Percentiles rank a stretch among this genome's conserved stretches.
phyloP scores from a whole-genome alignment of 2,888 invertebrate genomes.

The Lithophane socia region DNA sequence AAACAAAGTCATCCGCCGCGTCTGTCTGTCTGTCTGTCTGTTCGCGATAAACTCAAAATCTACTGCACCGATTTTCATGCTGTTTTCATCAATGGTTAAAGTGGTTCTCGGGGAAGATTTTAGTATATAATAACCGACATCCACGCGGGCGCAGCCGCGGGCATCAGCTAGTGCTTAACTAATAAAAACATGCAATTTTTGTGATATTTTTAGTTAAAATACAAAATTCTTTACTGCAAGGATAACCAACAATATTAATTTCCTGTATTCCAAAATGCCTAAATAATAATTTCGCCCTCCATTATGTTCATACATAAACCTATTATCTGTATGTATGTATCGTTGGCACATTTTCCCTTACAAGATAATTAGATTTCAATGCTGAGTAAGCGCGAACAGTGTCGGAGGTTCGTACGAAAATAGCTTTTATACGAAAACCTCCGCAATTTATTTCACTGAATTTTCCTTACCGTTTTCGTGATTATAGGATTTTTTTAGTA shows the following conservation, averaged over 20 bases:
- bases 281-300: conserved; percentile 10
- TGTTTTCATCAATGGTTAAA: too few species aligned
- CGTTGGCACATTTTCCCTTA: conserved; percentile 37
- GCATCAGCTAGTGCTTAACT: not conserved
- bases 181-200: not conserved
- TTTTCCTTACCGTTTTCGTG: conserved; percentile 17
- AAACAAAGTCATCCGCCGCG: too few species aligned
- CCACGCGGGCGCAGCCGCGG: too few species aligned
- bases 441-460: conserved; percentile 35
- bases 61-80: too few species aligned
- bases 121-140: too few species aligned
- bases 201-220: too few species aligned
- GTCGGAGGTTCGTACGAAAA: conserved; percentile 33
- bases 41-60: too few species aligned
- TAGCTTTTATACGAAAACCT: conserved; percentile 37
- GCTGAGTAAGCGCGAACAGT: conserved; percentile 38
- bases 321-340: conserved; percentile 18
- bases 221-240: not conserved
- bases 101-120: too few species aligned
- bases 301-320: conserved; percentile 5
- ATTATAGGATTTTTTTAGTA: not conserved
- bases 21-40: too few species aligned
- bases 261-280: not conserved
- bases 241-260: not conserved
- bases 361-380: conserved; percentile 59